phyloP scores from a whole-genome alignment of 2,113 vertebrate species.

The Poeciliopsis retropinna region DNA sequence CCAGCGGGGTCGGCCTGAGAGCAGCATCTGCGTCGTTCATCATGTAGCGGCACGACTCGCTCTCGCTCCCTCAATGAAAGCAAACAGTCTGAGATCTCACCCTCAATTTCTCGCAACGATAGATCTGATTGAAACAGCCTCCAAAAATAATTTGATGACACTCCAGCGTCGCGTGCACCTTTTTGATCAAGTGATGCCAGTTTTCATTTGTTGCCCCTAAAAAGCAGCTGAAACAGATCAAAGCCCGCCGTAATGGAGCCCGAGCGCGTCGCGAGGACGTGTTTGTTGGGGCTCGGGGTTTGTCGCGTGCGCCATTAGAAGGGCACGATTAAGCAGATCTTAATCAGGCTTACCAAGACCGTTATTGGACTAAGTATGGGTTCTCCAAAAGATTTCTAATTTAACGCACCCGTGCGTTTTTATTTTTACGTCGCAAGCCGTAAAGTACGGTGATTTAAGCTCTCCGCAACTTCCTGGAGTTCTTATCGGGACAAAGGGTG shows the following conservation, averaged over 20 bases:
- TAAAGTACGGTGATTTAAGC: conserved; percentile 16
- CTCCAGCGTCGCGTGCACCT: conserved; percentile 16
- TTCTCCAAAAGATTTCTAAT: conserved; percentile 24
- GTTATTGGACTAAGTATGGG: conserved; percentile 11
- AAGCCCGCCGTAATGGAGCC: conserved; percentile 39
- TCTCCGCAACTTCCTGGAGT: conserved; percentile 1
- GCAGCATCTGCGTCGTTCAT: background rate
- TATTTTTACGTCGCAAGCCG: no score
- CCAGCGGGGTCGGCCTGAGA: background rate
- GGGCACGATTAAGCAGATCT: conserved; percentile 32
- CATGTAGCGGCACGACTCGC: background rate
- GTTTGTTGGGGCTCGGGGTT: conserved; percentile 12
- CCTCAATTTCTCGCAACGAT: conserved; percentile 19
- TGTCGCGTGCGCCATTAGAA: conserved; percentile 29
- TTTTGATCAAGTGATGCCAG: conserved; percentile 35
- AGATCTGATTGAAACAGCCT: conserved; percentile 25
- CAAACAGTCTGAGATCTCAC: conserved; percentile 4
- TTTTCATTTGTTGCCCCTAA: conserved; percentile 45
- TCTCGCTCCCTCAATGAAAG: background rate
- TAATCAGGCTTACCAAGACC: conserved; percentile 29
- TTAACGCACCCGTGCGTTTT: background rate
- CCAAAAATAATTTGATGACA: conserved; percentile 32
- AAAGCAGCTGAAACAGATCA: conserved; percentile 45
- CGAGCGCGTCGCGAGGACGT: conserved; percentile 34
- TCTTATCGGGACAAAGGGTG: conserved; percentile 24